A percentile compares a stretch with the other conserved stretches of the same genome.
Conservation (phyloP, 2,888 invertebrate genomes). For the Drosophila neutralis region DNA sequence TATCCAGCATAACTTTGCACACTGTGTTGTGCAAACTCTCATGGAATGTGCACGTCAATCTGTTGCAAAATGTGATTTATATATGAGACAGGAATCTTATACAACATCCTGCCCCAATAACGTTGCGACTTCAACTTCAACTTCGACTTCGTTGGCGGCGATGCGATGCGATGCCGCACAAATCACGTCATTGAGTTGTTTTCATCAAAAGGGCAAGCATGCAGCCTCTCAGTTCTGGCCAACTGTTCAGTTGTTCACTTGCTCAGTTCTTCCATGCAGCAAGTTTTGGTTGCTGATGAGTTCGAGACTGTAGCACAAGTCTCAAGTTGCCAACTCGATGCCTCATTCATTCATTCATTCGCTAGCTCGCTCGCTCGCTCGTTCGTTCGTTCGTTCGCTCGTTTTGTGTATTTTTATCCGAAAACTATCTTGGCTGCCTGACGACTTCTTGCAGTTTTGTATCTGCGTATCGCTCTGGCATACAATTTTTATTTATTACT, state of each 20-base stretch:
- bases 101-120: constrained; percentile 51
- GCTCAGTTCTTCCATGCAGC: constrained; percentile 2
- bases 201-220: constrained; percentile 81
- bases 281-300: constrained; percentile 32
- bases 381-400: constrained; percentile 6
- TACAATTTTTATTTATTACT: constrained; percentile 83
- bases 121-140: constrained; percentile 8
- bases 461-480: constrained; percentile 79
- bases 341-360: constrained; percentile 57
- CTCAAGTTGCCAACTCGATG: constrained; percentile 34
- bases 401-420: constrained; percentile 80
- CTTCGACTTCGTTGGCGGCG: constrained; percentile 70
- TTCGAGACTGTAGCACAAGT: constrained; percentile 21
- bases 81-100: constrained; percentile 57
- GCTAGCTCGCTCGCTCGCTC: constrained; percentile 2
- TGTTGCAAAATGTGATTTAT: constrained; percentile 71
- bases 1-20: constrained; percentile 3
- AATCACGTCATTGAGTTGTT: constrained; percentile 82
- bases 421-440: constrained; percentile 78
- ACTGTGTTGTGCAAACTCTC: constrained; percentile 19
- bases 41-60: constrained; percentile 78
- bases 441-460: constrained; percentile 80
- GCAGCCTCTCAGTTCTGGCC: constrained; percentile 23
- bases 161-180: constrained; percentile 55
- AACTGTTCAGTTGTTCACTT: constrained; percentile 11